phyloP scores from a whole-genome alignment of 1,140 invertebrate species.

The Caerostris darwini region DNA sequence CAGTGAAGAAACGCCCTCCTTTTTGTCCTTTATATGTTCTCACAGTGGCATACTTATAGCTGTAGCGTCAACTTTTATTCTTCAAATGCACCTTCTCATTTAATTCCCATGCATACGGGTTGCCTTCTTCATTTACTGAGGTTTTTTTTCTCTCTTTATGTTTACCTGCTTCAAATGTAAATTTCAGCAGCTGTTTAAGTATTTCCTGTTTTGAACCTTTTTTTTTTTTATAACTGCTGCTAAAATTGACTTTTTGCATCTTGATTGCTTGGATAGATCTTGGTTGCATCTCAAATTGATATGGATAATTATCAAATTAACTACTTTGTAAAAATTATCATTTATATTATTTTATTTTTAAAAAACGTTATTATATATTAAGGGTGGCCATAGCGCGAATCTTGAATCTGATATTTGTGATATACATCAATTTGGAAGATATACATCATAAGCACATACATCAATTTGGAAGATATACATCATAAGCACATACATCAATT shows the following conservation, averaged over 20 bases:
- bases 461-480: too few relatives aligned
- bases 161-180: constrained; percentile 10
- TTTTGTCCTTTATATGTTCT: constrained; percentile 13
- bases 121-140: neutral
- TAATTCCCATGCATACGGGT: constrained; percentile 8
- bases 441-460: too few relatives aligned
- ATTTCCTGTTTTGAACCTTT: neutral
- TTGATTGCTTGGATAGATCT: neutral
- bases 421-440: too few relatives aligned
- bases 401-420: too few relatives aligned
- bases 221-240: neutral
- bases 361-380: too few relatives aligned
- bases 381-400: too few relatives aligned
- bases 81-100: neutral
- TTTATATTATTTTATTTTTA: too few relatives aligned
- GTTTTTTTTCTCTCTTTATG: neutral
- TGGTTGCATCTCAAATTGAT: too few relatives aligned
- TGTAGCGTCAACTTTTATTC: neutral
- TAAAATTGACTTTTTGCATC: neutral
- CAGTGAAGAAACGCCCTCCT: neutral
- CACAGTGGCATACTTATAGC: constrained; percentile 12
- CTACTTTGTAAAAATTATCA: too few relatives aligned
- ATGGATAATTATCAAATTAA: too few relatives aligned
- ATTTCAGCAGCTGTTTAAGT: neutral
- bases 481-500: too few relatives aligned